phyloP scores from a whole-genome alignment of 2,113 vertebrate genomes.

The cattle (Bos taurus) region DNA sequence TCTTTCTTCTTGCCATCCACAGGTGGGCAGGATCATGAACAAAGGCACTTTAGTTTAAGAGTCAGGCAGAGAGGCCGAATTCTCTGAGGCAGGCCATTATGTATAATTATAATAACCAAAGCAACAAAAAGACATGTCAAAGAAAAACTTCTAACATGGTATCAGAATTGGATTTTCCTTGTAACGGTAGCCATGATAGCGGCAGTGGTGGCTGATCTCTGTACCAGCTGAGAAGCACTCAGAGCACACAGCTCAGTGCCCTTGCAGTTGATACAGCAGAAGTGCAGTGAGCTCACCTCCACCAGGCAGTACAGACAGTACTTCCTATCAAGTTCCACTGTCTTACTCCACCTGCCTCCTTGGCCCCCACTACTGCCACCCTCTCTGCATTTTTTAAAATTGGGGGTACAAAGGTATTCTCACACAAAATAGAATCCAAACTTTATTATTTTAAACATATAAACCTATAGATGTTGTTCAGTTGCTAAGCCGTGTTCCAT shows the following conservation, averaged over 20 bases:
- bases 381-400: background rate
- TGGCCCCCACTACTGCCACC: fast-evolving
- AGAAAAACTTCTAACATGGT: background rate
- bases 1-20: background rate
- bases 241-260: background rate
- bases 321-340: background rate
- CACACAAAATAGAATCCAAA: background rate
- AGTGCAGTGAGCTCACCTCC: background rate
- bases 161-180: background rate
- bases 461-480: background rate
- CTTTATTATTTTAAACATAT: background rate
- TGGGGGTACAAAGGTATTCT: background rate
- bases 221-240: background rate
- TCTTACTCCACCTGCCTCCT: background rate
- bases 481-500: background rate
- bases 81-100: background rate
- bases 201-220: background rate
- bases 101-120: background rate
- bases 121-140: background rate
- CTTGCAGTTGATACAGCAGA: background rate
- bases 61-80: background rate
- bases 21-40: background rate
- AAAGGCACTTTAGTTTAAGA: background rate
- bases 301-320: background rate
- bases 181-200: background rate